Evolutionary conservation across 2,797 vertebrate species (phyloP), one percentile per base, ranked within the genome.

Genomic region (Ibycter americanus): DNA sequence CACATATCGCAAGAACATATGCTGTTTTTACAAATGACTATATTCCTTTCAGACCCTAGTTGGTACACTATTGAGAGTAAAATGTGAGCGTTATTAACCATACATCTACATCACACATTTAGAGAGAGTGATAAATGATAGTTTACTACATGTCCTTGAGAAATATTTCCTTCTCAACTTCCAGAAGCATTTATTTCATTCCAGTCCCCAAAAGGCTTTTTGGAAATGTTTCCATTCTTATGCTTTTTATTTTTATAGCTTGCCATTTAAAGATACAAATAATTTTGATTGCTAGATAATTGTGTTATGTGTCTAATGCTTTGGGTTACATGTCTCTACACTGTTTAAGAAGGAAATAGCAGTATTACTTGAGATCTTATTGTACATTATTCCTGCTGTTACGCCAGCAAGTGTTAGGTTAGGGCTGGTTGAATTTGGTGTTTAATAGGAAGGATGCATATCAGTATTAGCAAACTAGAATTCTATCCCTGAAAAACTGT

Each of bases 21-120:
- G 55, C 49, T 90, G 17, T 9, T 90, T 84, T 96, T 94, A 74
- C 27, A 96, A 93, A 93, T 73, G 8, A 68, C 78, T 83, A 2
- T 86, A 59, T 88, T 91, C 83, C 88, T 95, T 97, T 65, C 92
- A 94, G 44, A 93, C 61, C 44, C 31, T 62, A 84, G 88, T 95
- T 95, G 65, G 49, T 90, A 96, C 55, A 65, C 89, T 95, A 59
- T 25, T 76, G 84, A 97, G 90, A 97, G 89, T 65, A 93, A 78
- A 96, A 95, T 90, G 81, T 95, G 79, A 56, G 55, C 34, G 25
- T 89, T 90, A 71, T 91, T 96, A 95, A 84, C 49, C 62, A 46
- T 85, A 88, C 46, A 90, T 92, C 80, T 96, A 32, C 94, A 96
- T 55, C 29, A 79, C 47, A 83, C 51, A 61, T 63, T 71, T 76